Conservation (phyloP, 2,888 invertebrate genomes). For the Miltochrista miniata region DNA sequence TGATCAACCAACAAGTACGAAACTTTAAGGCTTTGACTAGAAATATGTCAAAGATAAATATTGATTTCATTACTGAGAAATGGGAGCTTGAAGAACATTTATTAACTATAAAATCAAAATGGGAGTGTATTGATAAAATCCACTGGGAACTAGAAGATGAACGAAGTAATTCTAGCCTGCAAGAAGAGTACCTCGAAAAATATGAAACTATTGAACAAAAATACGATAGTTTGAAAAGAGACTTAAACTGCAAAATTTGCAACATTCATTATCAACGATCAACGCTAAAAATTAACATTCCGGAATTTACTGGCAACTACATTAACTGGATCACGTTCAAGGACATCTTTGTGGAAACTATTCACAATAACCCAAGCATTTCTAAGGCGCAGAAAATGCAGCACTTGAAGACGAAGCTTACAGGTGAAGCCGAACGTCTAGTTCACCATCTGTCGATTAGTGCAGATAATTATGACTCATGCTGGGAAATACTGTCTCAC, state of each 20-base stretch:
- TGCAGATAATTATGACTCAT: background rate
- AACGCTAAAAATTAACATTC: background rate
- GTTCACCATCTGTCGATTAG: background rate
- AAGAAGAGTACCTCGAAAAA: too few relatives aligned
- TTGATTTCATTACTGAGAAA: background rate
- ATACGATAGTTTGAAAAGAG: background rate
- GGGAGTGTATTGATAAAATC: background rate
- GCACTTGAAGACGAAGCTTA: background rate
- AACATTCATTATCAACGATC: background rate
- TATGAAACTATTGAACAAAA: background rate
- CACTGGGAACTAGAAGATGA: background rate
- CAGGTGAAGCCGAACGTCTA: background rate
- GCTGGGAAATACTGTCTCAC: background rate
- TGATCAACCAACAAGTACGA: background rate
- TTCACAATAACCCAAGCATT: background rate
- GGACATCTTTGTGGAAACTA: background rate
- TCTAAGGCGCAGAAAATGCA: constrained; percentile 1
- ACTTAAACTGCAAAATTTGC: background rate
- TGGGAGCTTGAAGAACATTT: background rate
- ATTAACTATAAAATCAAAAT: background rate
- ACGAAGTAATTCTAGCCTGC: too few relatives aligned
- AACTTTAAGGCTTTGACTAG: background rate
- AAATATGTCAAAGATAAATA: too few relatives aligned
- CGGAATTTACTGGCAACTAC: background rate
- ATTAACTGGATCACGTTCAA: background rate